Percentiles rank a stretch among this genome's conserved stretches.
These are phyloP conservation scores for Orthosia cruda DNA, from an alignment of 2,888 invertebrate genomes.

Conservation along the genomic window DNA sequence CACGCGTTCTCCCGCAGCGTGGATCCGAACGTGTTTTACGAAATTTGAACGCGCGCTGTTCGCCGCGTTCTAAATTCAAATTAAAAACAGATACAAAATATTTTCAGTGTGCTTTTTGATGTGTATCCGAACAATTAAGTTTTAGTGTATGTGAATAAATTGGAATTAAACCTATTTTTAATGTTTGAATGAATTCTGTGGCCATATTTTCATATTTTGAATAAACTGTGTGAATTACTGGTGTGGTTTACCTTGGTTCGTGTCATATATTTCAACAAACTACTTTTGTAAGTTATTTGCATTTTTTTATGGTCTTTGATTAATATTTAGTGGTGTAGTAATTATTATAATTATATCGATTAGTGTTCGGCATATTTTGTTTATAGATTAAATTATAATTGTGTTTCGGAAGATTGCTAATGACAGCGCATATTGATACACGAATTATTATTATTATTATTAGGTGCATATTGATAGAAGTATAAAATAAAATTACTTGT, in stretches of 20 bases:
- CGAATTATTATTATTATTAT: no score
- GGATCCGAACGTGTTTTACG: constrained; percentile 55
- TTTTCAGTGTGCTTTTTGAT: constrained; percentile 47
- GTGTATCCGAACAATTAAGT: constrained; percentile 53
- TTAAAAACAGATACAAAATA: constrained; percentile 39
- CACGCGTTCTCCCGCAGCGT: constrained; percentile 55
- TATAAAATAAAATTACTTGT: constrained; percentile 11
- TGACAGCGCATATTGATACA: constrained; percentile 13
- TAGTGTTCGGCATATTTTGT: constrained; percentile 40
- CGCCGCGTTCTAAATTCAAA: constrained; percentile 54
- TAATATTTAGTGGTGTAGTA: constrained; percentile 37
- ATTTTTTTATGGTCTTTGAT: constrained; percentile 28
- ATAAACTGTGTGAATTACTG: constrained; percentile 62
- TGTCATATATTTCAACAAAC: constrained; percentile 54
- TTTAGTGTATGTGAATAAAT: constrained; percentile 60
- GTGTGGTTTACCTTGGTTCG: constrained; percentile 68
- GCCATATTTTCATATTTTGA: constrained; percentile 41
- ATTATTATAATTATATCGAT: constrained; percentile 57
- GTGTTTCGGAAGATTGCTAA: constrained; percentile 28
- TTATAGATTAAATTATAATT: constrained; percentile 16
- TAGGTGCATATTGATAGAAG: constrained; percentile 1
- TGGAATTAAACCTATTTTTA: constrained; percentile 37
- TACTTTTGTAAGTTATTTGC: constrained; percentile 59
- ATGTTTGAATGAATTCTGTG: constrained; percentile 46
- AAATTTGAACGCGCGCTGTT: constrained; percentile 58